Percentiles rank a stretch among this genome's conserved stretches.
Evolutionary conservation across 1,140 invertebrate species (phyloP).

Genomic region (Monomorium pharaonis): DNA sequence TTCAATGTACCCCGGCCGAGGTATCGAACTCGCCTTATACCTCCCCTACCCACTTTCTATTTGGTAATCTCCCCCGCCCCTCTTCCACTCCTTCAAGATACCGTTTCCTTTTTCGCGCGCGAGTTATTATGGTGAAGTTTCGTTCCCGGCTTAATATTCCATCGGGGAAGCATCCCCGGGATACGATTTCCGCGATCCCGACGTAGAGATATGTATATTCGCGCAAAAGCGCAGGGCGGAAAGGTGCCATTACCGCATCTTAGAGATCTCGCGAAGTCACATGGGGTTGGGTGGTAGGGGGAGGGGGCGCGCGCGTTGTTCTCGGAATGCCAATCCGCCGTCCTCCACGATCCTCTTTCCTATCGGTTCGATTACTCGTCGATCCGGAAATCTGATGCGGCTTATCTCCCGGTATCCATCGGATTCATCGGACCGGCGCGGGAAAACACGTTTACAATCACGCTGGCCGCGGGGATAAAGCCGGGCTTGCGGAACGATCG

Average conservation of each 20-base stretch:
- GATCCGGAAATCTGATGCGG: conserved; percentile 41
- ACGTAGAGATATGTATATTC: conserved; percentile 8
- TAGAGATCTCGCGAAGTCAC: conserved; percentile 26
- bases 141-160: conserved; percentile 30
- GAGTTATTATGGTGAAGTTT: conserved; percentile 37
- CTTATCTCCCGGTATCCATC: conserved; percentile 37
- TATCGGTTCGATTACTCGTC: conserved; percentile 41
- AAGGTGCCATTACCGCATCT: conserved; percentile 5
- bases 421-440: background rate
- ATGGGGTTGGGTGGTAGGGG: no score
- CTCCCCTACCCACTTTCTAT: background rate
- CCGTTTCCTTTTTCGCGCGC: conserved; percentile 25
- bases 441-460: conserved; percentile 47
- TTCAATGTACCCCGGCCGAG: conserved; percentile 2
- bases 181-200: background rate
- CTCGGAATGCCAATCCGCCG: background rate
- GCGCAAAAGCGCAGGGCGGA: background rate
- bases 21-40: conserved; percentile 21
- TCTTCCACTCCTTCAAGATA: background rate
- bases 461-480: conserved; percentile 9
- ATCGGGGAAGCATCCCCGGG: background rate
- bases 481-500: background rate
- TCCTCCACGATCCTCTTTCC: background rate
- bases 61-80: background rate
- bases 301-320: no score